Conservation (phyloP, 2,797 vertebrate species). For the Sarcophilus harrisii region DNA sequence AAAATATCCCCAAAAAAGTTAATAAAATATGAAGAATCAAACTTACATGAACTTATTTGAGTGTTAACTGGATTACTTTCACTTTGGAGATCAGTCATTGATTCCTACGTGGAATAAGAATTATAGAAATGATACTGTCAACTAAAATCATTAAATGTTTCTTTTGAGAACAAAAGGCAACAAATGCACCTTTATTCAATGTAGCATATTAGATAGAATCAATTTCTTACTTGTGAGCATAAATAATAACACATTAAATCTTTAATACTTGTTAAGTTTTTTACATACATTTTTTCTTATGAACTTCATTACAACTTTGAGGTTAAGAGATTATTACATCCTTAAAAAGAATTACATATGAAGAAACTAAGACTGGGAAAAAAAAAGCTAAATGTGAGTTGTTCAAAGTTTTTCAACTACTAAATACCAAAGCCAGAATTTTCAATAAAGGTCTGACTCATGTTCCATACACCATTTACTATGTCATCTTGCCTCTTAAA, state of each 20-base stretch:
- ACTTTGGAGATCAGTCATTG: slow-evolving; percentile 60
- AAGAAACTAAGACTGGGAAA: background rate
- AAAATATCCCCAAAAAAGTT: background rate
- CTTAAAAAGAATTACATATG: background rate
- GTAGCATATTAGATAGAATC: background rate
- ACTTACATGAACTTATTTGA: slow-evolving; percentile 85
- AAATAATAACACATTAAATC: background rate
- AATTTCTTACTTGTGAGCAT: background rate
- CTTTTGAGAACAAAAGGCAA: slow-evolving; percentile 52
- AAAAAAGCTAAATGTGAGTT: background rate
- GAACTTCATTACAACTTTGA: background rate
- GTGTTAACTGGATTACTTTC: slow-evolving; percentile 69
- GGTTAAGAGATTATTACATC: background rate
- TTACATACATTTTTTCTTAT: background rate
- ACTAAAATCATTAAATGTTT: slow-evolving; percentile 43
- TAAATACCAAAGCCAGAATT: background rate
- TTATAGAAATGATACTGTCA: slow-evolving; percentile 48
- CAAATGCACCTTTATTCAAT: slow-evolving; percentile 24
- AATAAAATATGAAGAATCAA: background rate
- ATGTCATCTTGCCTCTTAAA: background rate
- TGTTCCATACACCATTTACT: background rate
- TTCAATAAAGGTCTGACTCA: background rate
- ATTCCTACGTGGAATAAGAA: slow-evolving; percentile 81
- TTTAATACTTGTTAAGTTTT: background rate
- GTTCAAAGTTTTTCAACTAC: background rate